phyloP scores from a whole-genome alignment of 2,888 invertebrate genomes.

The Callosobruchus maculatus region DNA sequence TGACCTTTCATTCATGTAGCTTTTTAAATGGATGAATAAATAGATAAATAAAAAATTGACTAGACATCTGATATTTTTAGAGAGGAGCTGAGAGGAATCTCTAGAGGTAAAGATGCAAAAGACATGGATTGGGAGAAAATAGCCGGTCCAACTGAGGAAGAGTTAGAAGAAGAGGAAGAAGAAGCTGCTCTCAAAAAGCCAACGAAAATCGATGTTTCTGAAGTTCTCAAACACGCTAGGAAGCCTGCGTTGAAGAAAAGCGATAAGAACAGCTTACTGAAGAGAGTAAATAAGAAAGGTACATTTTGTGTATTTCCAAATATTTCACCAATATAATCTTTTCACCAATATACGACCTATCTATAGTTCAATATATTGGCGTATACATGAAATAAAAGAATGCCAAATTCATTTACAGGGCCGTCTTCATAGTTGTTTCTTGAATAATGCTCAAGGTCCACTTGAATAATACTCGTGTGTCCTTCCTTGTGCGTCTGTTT shows the following conservation, averaged over 20 bases:
- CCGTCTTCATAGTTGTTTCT: no score
- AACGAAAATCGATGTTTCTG: constrained; percentile 72
- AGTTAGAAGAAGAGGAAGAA: constrained; percentile 46
- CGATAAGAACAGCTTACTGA: background rate
- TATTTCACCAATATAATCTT: background rate
- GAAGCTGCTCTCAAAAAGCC: constrained; percentile 67
- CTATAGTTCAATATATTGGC: background rate
- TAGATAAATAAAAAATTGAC: no score
- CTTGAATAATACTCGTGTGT: no score
- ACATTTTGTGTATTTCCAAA: constrained; percentile 35
- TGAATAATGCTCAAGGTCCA: no score
- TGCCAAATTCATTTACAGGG: no score
- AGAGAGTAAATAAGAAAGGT: constrained; percentile 61
- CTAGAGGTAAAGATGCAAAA: constrained; percentile 77
- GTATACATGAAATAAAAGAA: no score
- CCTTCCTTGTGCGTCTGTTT: no score
- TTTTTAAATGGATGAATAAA: no score
- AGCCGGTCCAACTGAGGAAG: constrained; percentile 59
- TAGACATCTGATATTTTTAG: constrained; percentile 42
- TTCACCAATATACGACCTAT: background rate
- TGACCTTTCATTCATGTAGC: no score
- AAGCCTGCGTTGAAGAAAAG: constrained; percentile 62
- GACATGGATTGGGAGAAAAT: constrained; percentile 83
- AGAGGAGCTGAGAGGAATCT: constrained; percentile 81
- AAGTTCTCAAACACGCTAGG: constrained; percentile 65